These are phyloP conservation scores for Ochotona princeps DNA, from an alignment of 2,113 vertebrate genomes.

Conservation along the genomic window DNA sequence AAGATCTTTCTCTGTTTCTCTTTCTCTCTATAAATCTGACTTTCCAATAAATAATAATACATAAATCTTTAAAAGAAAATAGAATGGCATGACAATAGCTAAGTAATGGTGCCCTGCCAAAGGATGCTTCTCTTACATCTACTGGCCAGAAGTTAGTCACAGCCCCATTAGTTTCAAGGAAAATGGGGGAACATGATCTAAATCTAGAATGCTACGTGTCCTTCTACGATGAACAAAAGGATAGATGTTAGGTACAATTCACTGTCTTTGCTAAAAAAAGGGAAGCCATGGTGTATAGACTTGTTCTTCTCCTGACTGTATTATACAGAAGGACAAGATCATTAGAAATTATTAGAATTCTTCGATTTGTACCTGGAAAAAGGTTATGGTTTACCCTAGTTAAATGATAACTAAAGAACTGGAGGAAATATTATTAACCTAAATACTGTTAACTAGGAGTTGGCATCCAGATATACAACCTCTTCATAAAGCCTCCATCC, in stretches of 20 bases:
- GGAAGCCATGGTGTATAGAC: background rate
- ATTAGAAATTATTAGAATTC: background rate
- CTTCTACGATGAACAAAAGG: background rate
- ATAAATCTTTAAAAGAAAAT: too few species aligned
- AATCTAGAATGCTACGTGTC: too few species aligned
- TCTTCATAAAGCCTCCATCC: background rate
- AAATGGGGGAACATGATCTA: background rate
- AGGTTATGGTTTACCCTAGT: background rate
- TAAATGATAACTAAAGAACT: background rate
- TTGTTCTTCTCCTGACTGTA: background rate
- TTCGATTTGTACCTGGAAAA: background rate
- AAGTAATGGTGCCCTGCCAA: background rate
- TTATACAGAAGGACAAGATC: background rate
- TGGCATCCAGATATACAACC: background rate
- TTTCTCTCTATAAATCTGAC: too few species aligned
- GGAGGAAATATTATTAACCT: background rate
- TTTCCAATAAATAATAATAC: too few species aligned
- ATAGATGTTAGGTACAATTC: background rate
- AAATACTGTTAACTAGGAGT: background rate
- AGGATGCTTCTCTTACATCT: background rate
- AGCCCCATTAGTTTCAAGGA: background rate
- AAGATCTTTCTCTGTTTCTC: too few species aligned
- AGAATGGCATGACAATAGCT: background rate
- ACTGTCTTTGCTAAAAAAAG: background rate
- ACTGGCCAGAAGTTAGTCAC: background rate